phyloP scores from a whole-genome alignment of 2,888 invertebrate genomes.

The Seira musarum region DNA sequence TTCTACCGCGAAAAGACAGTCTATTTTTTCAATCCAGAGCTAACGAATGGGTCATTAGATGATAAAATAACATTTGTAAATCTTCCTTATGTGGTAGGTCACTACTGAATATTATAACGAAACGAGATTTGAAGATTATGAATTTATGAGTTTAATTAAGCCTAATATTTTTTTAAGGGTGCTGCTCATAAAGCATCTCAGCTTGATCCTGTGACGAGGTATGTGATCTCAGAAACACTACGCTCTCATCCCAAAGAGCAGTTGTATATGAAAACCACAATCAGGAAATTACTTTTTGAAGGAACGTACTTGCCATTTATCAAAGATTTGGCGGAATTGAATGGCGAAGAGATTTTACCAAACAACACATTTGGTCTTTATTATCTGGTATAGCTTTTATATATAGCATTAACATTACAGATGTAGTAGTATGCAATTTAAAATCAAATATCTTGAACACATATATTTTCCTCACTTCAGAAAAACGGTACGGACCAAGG shows the following conservation, averaged over 20 bases:
- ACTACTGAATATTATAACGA: background rate
- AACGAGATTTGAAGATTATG: background rate
- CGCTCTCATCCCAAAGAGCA: constrained; percentile 37
- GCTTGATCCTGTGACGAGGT: constrained; percentile 13
- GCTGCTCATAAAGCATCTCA: constrained; percentile 29
- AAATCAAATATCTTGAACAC: constrained; percentile 16
- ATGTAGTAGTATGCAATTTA: background rate
- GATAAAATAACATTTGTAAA: constrained; percentile 82
- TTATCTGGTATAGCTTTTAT: constrained; percentile 63
- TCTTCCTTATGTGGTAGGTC: constrained; percentile 81
- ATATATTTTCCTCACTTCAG: constrained; percentile 73
- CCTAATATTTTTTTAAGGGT: constrained; percentile 14
- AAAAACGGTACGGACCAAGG: constrained; percentile 82
- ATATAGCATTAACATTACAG: too few relatives aligned
- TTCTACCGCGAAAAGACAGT: constrained; percentile 80
- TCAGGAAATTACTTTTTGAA: constrained; percentile 82
- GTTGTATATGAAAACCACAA: constrained; percentile 78
- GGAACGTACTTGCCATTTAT: constrained; percentile 73
- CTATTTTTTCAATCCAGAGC: constrained; percentile 79
- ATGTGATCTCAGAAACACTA: constrained; percentile 29
- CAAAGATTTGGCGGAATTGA: constrained; percentile 52
- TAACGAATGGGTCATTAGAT: constrained; percentile 80
- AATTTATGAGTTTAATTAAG: background rate
- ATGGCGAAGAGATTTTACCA: constrained; percentile 59
- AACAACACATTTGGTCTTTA: constrained; percentile 66